Percentiles rank a stretch among this genome's conserved stretches.
phyloP scores from a whole-genome alignment of 2,113 vertebrate species.

The Chunga burmeisteri region DNA sequence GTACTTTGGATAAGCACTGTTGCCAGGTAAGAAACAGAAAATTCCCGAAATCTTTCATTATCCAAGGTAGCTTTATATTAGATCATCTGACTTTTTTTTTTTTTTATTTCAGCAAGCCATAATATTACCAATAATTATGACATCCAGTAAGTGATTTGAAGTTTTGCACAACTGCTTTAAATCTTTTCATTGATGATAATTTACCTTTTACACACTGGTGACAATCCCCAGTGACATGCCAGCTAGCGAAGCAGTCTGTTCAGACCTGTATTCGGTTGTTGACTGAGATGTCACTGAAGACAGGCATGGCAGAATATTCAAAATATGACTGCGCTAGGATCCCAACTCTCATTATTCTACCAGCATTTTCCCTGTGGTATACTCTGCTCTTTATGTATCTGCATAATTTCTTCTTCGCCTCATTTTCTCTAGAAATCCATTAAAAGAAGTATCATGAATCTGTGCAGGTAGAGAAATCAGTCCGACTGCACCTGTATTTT shows the following conservation, averaged over 20 bases:
- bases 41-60: not conserved
- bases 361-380: not conserved
- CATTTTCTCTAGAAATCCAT: slow-evolving; percentile 32
- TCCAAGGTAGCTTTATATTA: not conserved
- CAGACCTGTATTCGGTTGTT: not conserved
- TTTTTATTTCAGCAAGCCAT: not conserved
- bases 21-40: not conserved
- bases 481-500: not conserved
- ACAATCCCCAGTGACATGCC: not conserved
- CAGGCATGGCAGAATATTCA: not conserved
- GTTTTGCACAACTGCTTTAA: not conserved
- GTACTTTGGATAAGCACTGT: not conserved
- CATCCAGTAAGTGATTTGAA: not conserved
- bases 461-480: not conserved
- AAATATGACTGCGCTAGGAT: not conserved
- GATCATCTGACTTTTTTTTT: not conserved
- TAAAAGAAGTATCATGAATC: not conserved
- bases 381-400: not conserved
- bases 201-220: not conserved
- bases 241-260: not conserved
- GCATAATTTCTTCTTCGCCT: slow-evolving; percentile 28
- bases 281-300: slow-evolving; percentile 6
- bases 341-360: not conserved
- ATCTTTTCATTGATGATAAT: not conserved
- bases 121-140: not conserved